Conservation (phyloP, 2,888 invertebrate species). For the Drosophila robusta region DNA sequence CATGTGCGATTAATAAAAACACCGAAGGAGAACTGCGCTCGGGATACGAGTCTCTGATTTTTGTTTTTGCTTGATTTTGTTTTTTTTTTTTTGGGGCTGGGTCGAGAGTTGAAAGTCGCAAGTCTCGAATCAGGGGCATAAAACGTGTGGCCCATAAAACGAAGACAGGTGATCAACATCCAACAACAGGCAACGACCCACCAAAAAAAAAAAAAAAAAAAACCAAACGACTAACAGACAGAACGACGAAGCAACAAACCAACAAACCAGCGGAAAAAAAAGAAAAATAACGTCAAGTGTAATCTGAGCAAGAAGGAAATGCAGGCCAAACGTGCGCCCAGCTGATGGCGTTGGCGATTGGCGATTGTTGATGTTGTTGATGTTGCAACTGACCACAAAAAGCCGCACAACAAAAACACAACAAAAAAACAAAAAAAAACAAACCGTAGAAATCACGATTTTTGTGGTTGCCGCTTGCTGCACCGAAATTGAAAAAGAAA, state of each 20-base stretch:
- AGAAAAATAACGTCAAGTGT: conserved; percentile 72
- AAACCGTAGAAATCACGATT: conserved; percentile 77
- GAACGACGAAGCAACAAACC: conserved; percentile 4
- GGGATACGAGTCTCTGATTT: conserved; percentile 12
- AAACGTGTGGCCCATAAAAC: conserved; percentile 78
- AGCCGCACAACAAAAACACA: conserved; percentile 40
- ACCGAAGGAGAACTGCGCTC: conserved; percentile 28
- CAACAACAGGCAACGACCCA: conserved; percentile 28
- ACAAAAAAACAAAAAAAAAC: conserved; percentile 64
- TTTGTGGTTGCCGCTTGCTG: conserved; percentile 59
- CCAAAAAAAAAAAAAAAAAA: conserved; percentile 14
- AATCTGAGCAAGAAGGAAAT: conserved; percentile 79
- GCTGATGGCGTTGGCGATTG: conserved; percentile 78
- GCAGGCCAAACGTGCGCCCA: conserved; percentile 80
- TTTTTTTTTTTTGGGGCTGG: conserved; percentile 38
- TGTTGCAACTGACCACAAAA: conserved; percentile 76
- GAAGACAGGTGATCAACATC: conserved; percentile 74
- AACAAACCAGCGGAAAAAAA: conserved; percentile 8
- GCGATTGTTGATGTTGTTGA: conserved; percentile 65
- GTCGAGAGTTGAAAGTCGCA: conserved; percentile 60
- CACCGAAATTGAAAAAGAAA: conserved; percentile 53
- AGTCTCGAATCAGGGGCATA: conserved; percentile 64
- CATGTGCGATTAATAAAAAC: conserved; percentile 81
- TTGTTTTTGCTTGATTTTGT: neutral
- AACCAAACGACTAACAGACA: conserved; percentile 4